Percentiles rank a stretch among this genome's conserved stretches.
Evolutionary conservation across 1,140 invertebrate genomes (phyloP).

Genomic region (Lordiphosa mommai): DNA sequence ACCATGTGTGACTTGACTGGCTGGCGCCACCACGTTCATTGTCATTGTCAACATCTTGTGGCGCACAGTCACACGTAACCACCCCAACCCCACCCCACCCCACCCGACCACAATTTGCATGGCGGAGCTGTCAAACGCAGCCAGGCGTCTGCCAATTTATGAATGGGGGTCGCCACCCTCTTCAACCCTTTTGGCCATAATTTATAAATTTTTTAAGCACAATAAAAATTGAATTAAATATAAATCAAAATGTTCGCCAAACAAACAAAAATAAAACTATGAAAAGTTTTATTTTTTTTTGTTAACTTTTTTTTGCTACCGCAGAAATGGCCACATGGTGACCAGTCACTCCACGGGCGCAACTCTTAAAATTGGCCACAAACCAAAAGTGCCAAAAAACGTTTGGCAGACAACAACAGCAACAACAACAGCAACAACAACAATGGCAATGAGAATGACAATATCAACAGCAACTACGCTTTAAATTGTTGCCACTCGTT

Average conservation of each 20-base stretch:
- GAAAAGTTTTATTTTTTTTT: conserved; percentile 65
- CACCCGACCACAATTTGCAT: conserved; percentile 64
- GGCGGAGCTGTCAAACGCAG: conserved; percentile 65
- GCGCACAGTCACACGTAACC: conserved; percentile 51
- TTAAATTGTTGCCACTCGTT: conserved; percentile 65
- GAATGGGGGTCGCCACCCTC: conserved; percentile 38
- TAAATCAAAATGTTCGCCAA: conserved; percentile 49
- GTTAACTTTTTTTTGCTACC: conserved; percentile 61
- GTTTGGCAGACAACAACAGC: conserved; percentile 32
- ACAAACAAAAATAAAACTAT: conserved; percentile 4
- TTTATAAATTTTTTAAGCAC: conserved; percentile 71
- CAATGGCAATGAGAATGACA: conserved; percentile 8
- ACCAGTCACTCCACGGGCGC: conserved; percentile 32
- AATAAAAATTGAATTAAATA: conserved; percentile 78
- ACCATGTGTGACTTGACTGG: conserved; percentile 41
- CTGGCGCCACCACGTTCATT: conserved; percentile 58
- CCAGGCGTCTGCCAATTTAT: conserved; percentile 65
- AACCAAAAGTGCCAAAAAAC: conserved; percentile 66
- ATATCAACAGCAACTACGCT: conserved; percentile 20
- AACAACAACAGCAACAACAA: conserved; percentile 14
- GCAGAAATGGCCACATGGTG: conserved; percentile 70
- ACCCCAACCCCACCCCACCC: not conserved
- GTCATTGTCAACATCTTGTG: conserved; percentile 74
- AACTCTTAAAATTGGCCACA: conserved; percentile 66
- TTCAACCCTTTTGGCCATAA: conserved; percentile 53